Evolutionary conservation across 1,140 invertebrate genomes (phyloP).

Genomic region (Tenebrio molitor): DNA sequence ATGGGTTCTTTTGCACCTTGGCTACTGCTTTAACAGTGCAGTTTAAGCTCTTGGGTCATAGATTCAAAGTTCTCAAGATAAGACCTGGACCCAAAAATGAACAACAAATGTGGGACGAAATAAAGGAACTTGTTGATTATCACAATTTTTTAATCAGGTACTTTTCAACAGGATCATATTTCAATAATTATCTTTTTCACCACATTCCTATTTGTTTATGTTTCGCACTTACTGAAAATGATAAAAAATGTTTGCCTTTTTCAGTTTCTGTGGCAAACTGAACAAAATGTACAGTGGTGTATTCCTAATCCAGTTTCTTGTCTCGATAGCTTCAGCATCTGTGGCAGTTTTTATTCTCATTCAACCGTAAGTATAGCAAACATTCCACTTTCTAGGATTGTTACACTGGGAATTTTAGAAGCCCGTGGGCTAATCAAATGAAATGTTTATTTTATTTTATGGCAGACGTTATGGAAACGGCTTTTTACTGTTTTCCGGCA

Average conservation of each 20-base stretch:
- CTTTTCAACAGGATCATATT: too few relatives aligned
- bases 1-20: not conserved
- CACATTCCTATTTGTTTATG: too few relatives aligned
- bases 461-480: not conserved
- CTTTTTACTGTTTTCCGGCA: not conserved
- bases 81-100: too few relatives aligned
- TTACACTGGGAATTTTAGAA: too few relatives aligned
- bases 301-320: not conserved
- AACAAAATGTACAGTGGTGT: not conserved
- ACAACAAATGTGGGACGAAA: too few relatives aligned
- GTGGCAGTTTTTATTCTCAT: constrained; percentile 2
- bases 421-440: not conserved
- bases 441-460: not conserved
- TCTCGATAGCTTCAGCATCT: not conserved
- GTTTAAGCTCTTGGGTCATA: not conserved
- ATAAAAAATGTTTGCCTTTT: not conserved
- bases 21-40: not conserved
- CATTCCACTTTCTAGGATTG: too few relatives aligned
- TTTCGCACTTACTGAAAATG: too few relatives aligned
- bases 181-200: too few relatives aligned
- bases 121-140: not conserved
- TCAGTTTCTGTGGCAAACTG: not conserved
- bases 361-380: constrained; percentile 1
- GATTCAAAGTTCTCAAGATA: not conserved
- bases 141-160: not conserved